phyloP scores from a whole-genome alignment of 35 echinoderm and acorn worm species.

The Ophiothrix spiculata region DNA sequence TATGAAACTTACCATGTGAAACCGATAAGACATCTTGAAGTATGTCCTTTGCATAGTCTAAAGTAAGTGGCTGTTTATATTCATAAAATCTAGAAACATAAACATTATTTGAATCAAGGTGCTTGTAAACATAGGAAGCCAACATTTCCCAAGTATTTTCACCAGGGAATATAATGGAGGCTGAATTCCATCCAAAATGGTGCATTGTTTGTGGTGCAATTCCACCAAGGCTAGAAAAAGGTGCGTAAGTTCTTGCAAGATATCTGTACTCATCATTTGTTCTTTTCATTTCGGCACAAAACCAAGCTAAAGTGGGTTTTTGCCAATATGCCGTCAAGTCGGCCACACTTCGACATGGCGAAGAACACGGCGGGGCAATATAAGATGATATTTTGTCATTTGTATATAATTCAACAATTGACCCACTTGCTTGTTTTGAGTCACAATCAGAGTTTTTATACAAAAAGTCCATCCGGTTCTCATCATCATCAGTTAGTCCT shows the following conservation, averaged over 20 bases:
- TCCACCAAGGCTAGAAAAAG: slow-evolving; percentile 45
- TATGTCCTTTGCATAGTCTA: slow-evolving; percentile 11
- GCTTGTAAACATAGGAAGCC: background rate
- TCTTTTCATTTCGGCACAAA: slow-evolving; percentile 49
- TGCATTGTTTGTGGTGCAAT: slow-evolving; percentile 26
- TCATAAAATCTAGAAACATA: background rate
- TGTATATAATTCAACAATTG: slow-evolving; percentile 53
- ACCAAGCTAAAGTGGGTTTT: slow-evolving; percentile 76
- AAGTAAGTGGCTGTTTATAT: slow-evolving; percentile 15
- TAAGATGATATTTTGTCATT: slow-evolving; percentile 46
- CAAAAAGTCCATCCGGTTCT: slow-evolving; percentile 17
- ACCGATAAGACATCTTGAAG: background rate
- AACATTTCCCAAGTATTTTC: slow-evolving; percentile 26
- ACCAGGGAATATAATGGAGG: slow-evolving; percentile 41
- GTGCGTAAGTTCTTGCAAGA: slow-evolving; percentile 56
- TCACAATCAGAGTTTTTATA: slow-evolving; percentile 62
- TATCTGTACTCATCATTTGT: slow-evolving; percentile 31
- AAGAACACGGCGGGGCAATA: slow-evolving; percentile 65
- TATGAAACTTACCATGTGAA: slow-evolving; percentile 25
- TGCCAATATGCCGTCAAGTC: slow-evolving; percentile 57
- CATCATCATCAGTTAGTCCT: slow-evolving; percentile 19
- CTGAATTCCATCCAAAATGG: slow-evolving; percentile 46
- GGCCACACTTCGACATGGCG: slow-evolving; percentile 54
- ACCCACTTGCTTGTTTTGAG: slow-evolving; percentile 48
- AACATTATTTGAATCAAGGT: background rate